Evolutionary conservation across 1,140 invertebrate genomes (phyloP).

Genomic region (Argopecten irradians): DNA sequence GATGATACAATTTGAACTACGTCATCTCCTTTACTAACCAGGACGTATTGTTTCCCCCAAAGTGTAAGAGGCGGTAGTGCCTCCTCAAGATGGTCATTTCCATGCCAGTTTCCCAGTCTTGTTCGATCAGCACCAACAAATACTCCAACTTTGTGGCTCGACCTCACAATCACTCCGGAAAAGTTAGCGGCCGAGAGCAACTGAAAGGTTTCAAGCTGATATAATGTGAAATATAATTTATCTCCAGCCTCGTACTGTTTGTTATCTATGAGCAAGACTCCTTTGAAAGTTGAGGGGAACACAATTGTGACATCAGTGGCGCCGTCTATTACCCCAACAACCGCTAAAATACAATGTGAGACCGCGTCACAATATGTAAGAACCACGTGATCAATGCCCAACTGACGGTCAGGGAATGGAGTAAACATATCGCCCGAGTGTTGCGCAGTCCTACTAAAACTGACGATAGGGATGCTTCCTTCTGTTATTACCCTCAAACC

Average conservation of each 20-base stretch:
- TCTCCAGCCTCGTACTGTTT: neutral
- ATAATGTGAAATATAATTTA: neutral
- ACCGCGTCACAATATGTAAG: neutral
- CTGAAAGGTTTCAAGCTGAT: neutral
- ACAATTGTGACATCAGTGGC: neutral
- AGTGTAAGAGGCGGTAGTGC: neutral
- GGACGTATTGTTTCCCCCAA: neutral
- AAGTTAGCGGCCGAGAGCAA: neutral
- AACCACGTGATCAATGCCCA: neutral
- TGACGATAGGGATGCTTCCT: neutral
- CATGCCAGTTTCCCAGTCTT: neutral
- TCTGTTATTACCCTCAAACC: neutral
- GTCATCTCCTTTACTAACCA: neutral
- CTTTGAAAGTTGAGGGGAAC: neutral
- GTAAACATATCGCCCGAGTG: neutral
- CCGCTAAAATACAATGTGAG: neutral
- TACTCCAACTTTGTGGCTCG: neutral
- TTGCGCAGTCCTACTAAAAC: neutral
- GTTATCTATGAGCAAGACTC: neutral
- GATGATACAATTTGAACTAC: neutral
- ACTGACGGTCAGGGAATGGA: neutral
- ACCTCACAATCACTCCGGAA: neutral
- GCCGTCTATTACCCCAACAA: neutral
- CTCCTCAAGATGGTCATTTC: neutral
- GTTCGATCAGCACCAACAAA: neutral